Conservation (phyloP, 1,140 invertebrate species). For the Lasaia peninsularis region DNA sequence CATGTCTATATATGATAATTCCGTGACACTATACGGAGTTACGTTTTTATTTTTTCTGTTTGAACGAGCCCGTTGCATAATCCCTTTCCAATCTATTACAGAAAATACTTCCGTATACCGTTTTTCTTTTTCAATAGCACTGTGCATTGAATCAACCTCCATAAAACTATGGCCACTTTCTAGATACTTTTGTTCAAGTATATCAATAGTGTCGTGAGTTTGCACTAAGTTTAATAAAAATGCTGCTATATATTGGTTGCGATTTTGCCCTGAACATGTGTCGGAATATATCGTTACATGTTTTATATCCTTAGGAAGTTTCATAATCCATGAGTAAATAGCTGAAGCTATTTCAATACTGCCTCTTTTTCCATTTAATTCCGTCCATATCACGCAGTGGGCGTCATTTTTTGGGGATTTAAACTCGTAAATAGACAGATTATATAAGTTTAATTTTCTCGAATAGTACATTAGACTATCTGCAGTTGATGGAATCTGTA, state of each 20-base stretch:
- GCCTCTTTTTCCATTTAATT: constrained; percentile 8
- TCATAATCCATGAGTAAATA: neutral
- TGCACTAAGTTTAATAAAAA: constrained; percentile 14
- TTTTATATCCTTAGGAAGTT: neutral
- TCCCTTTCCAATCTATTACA: constrained; percentile 15
- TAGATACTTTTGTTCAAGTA: constrained; percentile 17
- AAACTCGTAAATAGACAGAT: constrained; percentile 1
- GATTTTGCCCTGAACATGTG: constrained; percentile 12
- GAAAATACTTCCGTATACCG: constrained; percentile 11
- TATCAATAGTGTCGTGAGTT: neutral
- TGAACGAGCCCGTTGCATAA: constrained; percentile 14
- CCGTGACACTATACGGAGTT: neutral
- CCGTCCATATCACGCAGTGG: constrained; percentile 9
- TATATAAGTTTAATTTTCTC: constrained; percentile 4
- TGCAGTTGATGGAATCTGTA: constrained; percentile 8
- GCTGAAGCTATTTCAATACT: constrained; percentile 12
- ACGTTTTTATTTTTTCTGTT: neutral
- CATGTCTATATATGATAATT: neutral
- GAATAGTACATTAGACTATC: constrained; percentile 12
- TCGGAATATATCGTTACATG: constrained; percentile 5
- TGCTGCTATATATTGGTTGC: constrained; percentile 12
- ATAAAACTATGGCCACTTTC: constrained; percentile 19
- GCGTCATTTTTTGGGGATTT: constrained; percentile 4
- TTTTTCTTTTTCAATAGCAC: constrained; percentile 21
- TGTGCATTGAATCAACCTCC: constrained; percentile 26